Percentiles rank a stretch among this genome's conserved stretches.
Evolutionary conservation across 92 coral and sea anemone species (phyloP).

Genomic region (Epizoanthus ramosus): DNA sequence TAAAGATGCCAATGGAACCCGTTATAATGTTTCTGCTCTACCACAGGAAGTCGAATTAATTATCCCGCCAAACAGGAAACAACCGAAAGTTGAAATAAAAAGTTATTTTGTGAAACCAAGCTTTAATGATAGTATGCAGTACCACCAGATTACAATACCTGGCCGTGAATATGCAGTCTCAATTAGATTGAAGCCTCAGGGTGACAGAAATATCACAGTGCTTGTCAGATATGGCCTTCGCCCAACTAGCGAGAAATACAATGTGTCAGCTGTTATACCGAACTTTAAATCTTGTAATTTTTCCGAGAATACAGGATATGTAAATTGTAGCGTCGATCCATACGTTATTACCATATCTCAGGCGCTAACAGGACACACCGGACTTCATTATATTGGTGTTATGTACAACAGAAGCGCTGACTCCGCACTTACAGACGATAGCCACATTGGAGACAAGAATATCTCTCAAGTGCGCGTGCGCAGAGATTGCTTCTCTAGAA

Average conservation of each 20-base stretch:
- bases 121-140: slow-evolving; percentile 80
- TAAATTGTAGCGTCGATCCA: slow-evolving; percentile 70
- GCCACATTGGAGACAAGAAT: not conserved
- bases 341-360: slow-evolving; percentile 65
- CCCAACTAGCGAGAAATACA: slow-evolving; percentile 64
- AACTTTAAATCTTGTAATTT: slow-evolving; percentile 65
- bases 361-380: slow-evolving; percentile 67
- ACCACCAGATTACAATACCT: slow-evolving; percentile 66
- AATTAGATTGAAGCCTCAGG: slow-evolving; percentile 56
- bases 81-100: slow-evolving; percentile 5
- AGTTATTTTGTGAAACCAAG: slow-evolving; percentile 72
- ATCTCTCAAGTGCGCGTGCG: slow-evolving; percentile 47
- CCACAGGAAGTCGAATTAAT: slow-evolving; percentile 59
- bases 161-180: slow-evolving; percentile 73
- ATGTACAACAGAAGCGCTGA: slow-evolving; percentile 24
- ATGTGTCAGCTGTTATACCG: slow-evolving; percentile 66
- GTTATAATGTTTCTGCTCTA: slow-evolving; percentile 55
- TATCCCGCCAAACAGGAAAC: slow-evolving; percentile 47
- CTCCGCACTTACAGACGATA: not conserved
- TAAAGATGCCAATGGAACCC: slow-evolving; percentile 64
- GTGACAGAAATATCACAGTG: slow-evolving; percentile 52
- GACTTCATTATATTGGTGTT: slow-evolving; percentile 72
- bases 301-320: slow-evolving; percentile 18
- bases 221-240: slow-evolving; percentile 66
- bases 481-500: slow-evolving; percentile 61